These are phyloP conservation scores for Sebastes baramenuke DNA, from an alignment of 2,797 vertebrate genomes.

Conservation along the genomic window DNA sequence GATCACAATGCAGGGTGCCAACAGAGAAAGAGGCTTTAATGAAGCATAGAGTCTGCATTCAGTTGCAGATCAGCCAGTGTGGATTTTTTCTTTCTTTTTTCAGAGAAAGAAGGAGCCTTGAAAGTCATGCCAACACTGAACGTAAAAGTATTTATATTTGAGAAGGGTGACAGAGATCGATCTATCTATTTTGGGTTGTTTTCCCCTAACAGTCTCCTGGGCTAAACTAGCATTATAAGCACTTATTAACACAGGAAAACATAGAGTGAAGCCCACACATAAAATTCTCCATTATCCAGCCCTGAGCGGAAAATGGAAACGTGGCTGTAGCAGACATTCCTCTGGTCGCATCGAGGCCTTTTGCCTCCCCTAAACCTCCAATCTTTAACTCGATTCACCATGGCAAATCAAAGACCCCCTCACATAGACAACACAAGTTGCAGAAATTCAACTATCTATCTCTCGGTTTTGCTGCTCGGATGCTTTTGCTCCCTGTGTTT, in stretches of 20 bases:
- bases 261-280: constrained; percentile 53
- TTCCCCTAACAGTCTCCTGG: neutral
- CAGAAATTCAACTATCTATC: constrained; percentile 16
- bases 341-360: constrained; percentile 69
- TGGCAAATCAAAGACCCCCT: constrained; percentile 56
- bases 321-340: constrained; percentile 76
- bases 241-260: constrained; percentile 48
- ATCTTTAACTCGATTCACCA: constrained; percentile 36
- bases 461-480: neutral
- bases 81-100: constrained; percentile 69
- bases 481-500: constrained; percentile 1
- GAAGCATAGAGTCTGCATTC: constrained; percentile 99
- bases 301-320: constrained; percentile 73
- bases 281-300: constrained; percentile 65
- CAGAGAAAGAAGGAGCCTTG: constrained; percentile 39
- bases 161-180: constrained; percentile 2
- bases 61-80: constrained; percentile 95
- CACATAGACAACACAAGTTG: constrained; percentile 37
- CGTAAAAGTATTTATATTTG: constrained; percentile 30
- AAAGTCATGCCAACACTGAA: constrained; percentile 48
- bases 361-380: constrained; percentile 58
- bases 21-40: constrained; percentile 99
- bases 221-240: constrained; percentile 39
- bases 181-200: constrained; percentile 27
- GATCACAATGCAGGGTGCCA: constrained; percentile 99